A percentile compares a stretch with the other conserved stretches of the same genome.
phyloP scores from a whole-genome alignment of 2,888 invertebrate species.

The Metacarcinus magister region DNA sequence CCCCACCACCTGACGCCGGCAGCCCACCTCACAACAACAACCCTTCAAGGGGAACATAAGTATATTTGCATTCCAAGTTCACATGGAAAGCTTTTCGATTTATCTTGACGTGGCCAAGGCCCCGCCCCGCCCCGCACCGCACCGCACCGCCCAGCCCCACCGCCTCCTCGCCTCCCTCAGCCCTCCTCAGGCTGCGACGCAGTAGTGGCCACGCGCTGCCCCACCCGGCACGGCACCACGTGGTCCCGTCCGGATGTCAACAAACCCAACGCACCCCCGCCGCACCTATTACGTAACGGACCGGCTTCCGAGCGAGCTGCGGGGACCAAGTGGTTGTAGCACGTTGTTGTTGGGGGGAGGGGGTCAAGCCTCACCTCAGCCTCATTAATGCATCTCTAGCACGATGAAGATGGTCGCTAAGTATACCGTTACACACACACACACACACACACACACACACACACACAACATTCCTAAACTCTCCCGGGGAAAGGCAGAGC shows the following conservation, averaged over 20 bases:
- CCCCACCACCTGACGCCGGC: neutral
- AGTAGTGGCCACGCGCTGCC: neutral
- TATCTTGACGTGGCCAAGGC: neutral
- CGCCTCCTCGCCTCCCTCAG: neutral
- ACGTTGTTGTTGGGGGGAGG: neutral
- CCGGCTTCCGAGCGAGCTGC: neutral
- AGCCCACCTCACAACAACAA: neutral
- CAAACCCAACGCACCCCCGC: neutral
- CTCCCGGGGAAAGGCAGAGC: neutral
- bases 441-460: neutral
- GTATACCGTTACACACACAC: neutral
- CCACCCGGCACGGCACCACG: neutral
- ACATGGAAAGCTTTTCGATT: neutral
- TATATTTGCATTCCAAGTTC: neutral
- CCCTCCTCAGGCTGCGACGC: slow-evolving; percentile 22
- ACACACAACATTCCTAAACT: neutral
- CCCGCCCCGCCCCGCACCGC: neutral
- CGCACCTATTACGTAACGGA: neutral
- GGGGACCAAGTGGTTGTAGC: neutral
- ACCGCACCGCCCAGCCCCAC: neutral
- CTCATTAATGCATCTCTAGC: neutral
- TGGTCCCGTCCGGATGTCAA: slow-evolving; percentile 26
- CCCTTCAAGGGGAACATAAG: neutral
- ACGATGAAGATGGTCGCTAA: neutral
- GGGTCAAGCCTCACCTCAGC: neutral